Percentiles rank a stretch among this genome's conserved stretches.
Evolutionary conservation across 2,888 invertebrate genomes (phyloP).

Genomic region (Trissolcus brochymenae): DNA sequence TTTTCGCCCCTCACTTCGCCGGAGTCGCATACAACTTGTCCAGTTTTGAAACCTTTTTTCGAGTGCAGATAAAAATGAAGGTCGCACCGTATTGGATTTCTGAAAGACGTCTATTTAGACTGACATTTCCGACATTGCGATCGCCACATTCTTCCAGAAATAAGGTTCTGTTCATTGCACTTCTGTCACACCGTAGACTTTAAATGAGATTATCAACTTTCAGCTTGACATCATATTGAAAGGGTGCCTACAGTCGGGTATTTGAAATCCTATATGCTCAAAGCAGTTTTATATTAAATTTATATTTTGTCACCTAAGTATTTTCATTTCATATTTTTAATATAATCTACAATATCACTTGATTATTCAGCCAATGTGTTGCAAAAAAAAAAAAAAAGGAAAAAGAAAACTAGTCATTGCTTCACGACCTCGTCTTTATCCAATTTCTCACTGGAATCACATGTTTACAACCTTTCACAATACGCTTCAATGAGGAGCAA

Average conservation of each 20-base stretch:
- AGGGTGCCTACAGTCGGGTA: slow-evolving; percentile 36
- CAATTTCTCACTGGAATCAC: slow-evolving; percentile 57
- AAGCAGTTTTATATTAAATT: slow-evolving; percentile 24
- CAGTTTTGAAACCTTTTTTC: slow-evolving; percentile 46
- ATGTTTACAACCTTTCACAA: slow-evolving; percentile 57
- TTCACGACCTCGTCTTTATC: slow-evolving; percentile 17
- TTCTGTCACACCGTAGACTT: slow-evolving; percentile 55
- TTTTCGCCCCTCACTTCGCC: slow-evolving; percentile 25
- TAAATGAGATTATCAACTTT: slow-evolving; percentile 62
- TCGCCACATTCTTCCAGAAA: slow-evolving; percentile 61
- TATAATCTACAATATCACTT: no score
- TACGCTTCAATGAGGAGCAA: slow-evolving; percentile 54
- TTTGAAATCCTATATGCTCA: slow-evolving; percentile 29
- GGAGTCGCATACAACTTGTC: slow-evolving; percentile 45
- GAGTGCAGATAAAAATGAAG: slow-evolving; percentile 54
- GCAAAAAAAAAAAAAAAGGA: neutral
- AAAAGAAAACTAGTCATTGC: neutral
- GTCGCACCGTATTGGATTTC: slow-evolving; percentile 59
- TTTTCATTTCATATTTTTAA: slow-evolving; percentile 6
- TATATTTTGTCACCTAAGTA: neutral
- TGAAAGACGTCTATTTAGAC: slow-evolving; percentile 51
- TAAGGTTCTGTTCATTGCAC: slow-evolving; percentile 53
- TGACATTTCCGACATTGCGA: slow-evolving; percentile 62
- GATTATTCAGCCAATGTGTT: slow-evolving; percentile 34
- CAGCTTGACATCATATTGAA: slow-evolving; percentile 56